Percentiles rank a stretch among this genome's conserved stretches.
Conservation (phyloP, 1,140 invertebrate species). For the Leptinotarsa undecemlineata region DNA sequence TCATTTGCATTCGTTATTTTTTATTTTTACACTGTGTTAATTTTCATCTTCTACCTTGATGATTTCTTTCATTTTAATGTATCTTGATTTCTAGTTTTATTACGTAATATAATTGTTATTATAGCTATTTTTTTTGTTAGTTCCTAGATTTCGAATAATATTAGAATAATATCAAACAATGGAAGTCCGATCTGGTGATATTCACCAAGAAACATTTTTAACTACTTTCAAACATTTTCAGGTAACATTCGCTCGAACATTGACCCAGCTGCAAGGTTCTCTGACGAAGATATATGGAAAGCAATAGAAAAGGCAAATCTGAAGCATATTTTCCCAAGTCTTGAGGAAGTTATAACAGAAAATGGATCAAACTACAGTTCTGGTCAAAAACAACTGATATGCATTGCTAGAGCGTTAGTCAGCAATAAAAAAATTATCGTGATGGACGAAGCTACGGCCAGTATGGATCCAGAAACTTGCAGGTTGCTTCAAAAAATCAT, state of each 20-base stretch:
- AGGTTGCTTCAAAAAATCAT: slow-evolving; percentile 70
- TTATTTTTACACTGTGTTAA: too few relatives aligned
- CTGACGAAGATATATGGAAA: slow-evolving; percentile 56
- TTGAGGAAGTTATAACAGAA: slow-evolving; percentile 59
- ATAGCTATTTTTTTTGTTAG: too few relatives aligned
- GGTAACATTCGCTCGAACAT: slow-evolving; percentile 62
- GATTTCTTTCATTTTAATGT: too few relatives aligned
- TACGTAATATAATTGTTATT: too few relatives aligned
- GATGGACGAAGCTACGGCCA: slow-evolving; percentile 77
- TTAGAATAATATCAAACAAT: too few relatives aligned
- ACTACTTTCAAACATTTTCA: slow-evolving; percentile 16
- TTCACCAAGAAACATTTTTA: too few relatives aligned
- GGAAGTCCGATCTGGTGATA: too few relatives aligned
- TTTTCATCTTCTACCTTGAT: too few relatives aligned
- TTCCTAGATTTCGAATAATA: too few relatives aligned
- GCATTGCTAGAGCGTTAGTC: slow-evolving; percentile 75
- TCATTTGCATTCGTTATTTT: too few relatives aligned
- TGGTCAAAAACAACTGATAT: slow-evolving; percentile 78
- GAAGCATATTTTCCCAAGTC: slow-evolving; percentile 35
- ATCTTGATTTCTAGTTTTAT: too few relatives aligned
- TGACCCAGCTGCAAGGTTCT: slow-evolving; percentile 59
- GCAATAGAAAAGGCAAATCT: slow-evolving; percentile 52
- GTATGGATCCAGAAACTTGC: slow-evolving; percentile 73
- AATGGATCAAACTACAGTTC: slow-evolving; percentile 78
- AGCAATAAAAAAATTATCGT: slow-evolving; percentile 75